These are phyloP conservation scores for Pyralis farinalis DNA, from an alignment of 2,888 invertebrate genomes.

Conservation along the genomic window DNA sequence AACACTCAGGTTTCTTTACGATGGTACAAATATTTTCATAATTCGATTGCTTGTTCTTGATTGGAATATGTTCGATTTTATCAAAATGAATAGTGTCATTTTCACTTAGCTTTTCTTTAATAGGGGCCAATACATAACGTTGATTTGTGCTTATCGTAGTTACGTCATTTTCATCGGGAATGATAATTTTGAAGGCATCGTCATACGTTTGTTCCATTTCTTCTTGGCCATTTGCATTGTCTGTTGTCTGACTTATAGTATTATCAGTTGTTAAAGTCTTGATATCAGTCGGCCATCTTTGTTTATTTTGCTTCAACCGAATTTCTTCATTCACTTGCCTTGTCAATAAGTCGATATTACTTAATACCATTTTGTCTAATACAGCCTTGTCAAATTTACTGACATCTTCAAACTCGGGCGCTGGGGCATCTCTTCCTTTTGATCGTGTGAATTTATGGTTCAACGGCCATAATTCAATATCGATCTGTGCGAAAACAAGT, in stretches of 20 bases:
- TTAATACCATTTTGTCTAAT: conserved; percentile 53
- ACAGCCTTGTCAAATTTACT: conserved; percentile 59
- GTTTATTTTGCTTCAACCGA: conserved; percentile 21
- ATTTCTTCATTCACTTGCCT: conserved; percentile 12
- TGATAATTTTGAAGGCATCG: conserved; percentile 42
- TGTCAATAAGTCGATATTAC: conserved; percentile 30
- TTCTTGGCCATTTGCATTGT: neutral
- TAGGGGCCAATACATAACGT: conserved; percentile 5
- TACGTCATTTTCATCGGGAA: conserved; percentile 28
- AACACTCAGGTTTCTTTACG: conserved; percentile 46
- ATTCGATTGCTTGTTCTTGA: conserved; percentile 10
- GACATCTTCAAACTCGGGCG: conserved; percentile 49
- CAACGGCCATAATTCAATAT: conserved; percentile 71
- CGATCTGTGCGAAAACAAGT: conserved; percentile 44
- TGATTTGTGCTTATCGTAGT: conserved; percentile 13
- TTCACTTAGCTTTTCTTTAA: conserved; percentile 7
- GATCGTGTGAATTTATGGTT: conserved; percentile 47
- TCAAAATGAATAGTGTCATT: conserved; percentile 4
- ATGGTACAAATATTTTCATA: conserved; percentile 52
- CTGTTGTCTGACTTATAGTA: neutral
- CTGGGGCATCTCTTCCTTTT: conserved; percentile 33
- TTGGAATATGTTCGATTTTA: neutral
- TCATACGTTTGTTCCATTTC: conserved; percentile 15
- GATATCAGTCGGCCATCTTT: conserved; percentile 23
- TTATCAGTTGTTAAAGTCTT: neutral